phyloP scores from a whole-genome alignment of 2,888 invertebrate species.

The Chloromyia formosa region DNA sequence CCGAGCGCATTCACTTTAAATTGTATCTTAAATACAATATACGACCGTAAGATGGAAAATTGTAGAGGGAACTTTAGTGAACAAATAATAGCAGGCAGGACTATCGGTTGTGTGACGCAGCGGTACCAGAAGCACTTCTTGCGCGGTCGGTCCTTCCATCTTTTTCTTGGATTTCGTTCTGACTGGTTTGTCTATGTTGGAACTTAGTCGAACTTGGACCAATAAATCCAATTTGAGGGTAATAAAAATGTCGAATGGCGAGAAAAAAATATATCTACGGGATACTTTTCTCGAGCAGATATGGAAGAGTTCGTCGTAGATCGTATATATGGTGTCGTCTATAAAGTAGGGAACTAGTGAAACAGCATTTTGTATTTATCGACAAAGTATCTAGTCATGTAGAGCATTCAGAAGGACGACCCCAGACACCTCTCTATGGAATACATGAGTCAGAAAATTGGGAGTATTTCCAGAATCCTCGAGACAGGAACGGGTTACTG shows the following conservation, averaged over 20 bases:
- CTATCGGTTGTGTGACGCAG: background rate
- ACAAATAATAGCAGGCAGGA: background rate
- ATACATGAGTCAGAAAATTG: too few relatives aligned
- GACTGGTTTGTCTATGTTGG: background rate
- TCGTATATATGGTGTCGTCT: too few relatives aligned
- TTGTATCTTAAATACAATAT: constrained; percentile 27
- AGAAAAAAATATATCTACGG: constrained; percentile 19
- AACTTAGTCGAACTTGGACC: constrained; percentile 8
- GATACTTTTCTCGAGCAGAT: background rate
- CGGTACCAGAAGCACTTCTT: background rate
- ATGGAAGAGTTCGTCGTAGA: too few relatives aligned
- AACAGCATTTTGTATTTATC: constrained; percentile 6
- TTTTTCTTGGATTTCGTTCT: constrained; percentile 4
- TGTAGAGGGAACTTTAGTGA: background rate
- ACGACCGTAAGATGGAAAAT: constrained; percentile 6
- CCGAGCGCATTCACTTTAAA: constrained; percentile 22
- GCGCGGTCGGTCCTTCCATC: background rate
- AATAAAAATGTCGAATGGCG: constrained; percentile 38
- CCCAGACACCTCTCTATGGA: background rate
- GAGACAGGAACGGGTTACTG: too few relatives aligned
- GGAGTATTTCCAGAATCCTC: background rate
- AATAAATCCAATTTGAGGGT: constrained; percentile 43
- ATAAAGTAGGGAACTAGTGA: background rate
- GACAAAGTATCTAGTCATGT: background rate
- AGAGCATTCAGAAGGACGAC: background rate